These are phyloP conservation scores for Sminthopsis crassicaudata DNA, from an alignment of 2,113 vertebrate genomes.

Conservation along the genomic window DNA sequence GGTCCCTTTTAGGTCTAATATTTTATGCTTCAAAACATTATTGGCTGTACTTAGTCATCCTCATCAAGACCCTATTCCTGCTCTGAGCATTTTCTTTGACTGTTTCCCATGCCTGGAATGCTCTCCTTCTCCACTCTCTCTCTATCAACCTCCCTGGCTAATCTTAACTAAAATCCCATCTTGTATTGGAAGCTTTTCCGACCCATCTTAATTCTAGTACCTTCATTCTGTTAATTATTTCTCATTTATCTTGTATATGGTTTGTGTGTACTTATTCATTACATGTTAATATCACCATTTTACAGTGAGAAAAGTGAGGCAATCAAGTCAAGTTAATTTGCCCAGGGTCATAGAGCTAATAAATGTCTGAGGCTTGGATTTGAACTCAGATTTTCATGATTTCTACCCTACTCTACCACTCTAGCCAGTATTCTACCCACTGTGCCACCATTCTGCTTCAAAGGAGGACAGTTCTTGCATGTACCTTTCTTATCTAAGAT, in stretches of 20 bases:
- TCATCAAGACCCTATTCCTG: not conserved
- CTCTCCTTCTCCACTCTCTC: not conserved
- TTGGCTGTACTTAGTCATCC: not conserved
- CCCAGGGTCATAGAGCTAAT: not conserved
- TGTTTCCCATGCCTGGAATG: not conserved
- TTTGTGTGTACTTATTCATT: not conserved
- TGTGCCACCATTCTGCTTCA: not conserved
- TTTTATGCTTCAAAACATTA: not conserved
- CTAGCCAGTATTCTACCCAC: not conserved
- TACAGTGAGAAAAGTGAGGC: not conserved
- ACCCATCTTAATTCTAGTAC: not conserved
- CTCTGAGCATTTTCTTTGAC: not conserved
- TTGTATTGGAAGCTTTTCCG: not conserved
- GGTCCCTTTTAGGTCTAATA: not conserved
- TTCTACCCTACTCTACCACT: not conserved
- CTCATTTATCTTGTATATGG: not conserved
- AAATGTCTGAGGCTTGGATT: not conserved
- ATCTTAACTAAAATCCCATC: not conserved
- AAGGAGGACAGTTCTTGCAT: not conserved
- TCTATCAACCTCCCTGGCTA: not conserved
- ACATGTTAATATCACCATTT: not conserved
- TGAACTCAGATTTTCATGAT: not conserved
- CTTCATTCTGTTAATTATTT: not conserved
- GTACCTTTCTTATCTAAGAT: not conserved
- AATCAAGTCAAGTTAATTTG: not conserved